Base-by-base conservation (phyloP, 2,888 invertebrate genomes). In the Xylocampa areola region DNA sequence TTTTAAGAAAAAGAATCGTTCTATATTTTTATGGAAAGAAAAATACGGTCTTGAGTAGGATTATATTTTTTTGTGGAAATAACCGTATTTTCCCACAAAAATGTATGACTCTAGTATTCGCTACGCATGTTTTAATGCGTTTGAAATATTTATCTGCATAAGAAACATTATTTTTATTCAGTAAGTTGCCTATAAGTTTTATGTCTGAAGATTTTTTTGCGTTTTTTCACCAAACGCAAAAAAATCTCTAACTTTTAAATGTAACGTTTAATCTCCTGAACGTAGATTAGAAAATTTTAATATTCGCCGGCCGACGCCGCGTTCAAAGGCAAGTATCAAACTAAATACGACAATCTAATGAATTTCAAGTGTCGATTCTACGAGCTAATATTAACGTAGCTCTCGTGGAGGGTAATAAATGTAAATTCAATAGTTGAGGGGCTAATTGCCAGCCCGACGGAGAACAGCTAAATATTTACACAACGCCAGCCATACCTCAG, bases 321-420 rank as follows among this genome's bases (percentile, higher is more conserved):
- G 61, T 23, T 68, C 10, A 39, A 51, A 66, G 45, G 61, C 63
- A 35, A 68, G 59, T 60, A 64, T 52, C 48, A 59, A 62, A 43
- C 60, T 68, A 67, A 76, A 63, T 55, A 71, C 68, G 47, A 47
- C 58, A 50, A 59, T 66, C 70, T 75, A 86, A 84, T 84, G 81
- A 86, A 84, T 86, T 87, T 85, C 86, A 86, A 81, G 80, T 86
- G 87, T 83, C 82, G 62, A 86, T 85, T 82, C 82, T 84, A 83
- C 79, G 82, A 82, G 81, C 90, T 84, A 91, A 92, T 92, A 92
- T 92, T 91, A 91, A 88, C 89, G 80, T 63, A 89, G 89, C 92
- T 82, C 92, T 92, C 81, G 68, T 54, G 73, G 79, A 77, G 73
- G 86, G 86, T 86, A 87, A 90, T 90, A 89, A 91, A 91, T 90